Evolutionary conservation across 2,797 vertebrate species (phyloP).

Genomic region (Muscicapa striata): DNA sequence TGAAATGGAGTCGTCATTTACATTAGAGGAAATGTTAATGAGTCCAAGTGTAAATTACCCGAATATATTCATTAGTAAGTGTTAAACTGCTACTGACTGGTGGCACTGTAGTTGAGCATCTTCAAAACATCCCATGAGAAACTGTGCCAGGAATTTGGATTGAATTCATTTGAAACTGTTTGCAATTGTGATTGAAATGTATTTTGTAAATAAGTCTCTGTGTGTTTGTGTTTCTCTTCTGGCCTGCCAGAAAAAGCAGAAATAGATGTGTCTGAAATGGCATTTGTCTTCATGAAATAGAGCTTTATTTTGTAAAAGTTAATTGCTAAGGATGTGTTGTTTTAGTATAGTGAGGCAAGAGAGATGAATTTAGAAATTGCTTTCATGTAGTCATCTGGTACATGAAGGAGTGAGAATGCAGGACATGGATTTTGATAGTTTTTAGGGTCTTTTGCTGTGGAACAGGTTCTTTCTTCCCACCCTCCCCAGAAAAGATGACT

Average conservation of each 20-base stretch:
- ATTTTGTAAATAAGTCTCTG: neutral
- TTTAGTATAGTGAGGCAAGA: neutral
- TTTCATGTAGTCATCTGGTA: rapidly evolving
- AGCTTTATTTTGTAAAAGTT: neutral
- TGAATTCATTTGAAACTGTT: neutral
- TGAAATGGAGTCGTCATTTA: neutral
- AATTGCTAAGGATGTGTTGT: neutral
- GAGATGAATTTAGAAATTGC: neutral
- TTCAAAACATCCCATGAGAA: neutral
- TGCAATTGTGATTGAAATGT: slow-evolving; percentile 10
- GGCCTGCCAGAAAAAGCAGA: neutral
- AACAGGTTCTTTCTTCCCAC: neutral
- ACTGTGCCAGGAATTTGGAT: neutral
- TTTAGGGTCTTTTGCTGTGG: neutral
- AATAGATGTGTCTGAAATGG: neutral
- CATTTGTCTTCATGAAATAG: neutral
- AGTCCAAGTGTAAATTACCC: slow-evolving; percentile 1
- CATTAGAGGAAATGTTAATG: neutral
- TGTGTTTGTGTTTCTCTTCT: neutral
- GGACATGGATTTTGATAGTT: neutral
- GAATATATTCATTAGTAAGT: slow-evolving; percentile 10
- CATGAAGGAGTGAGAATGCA: neutral
- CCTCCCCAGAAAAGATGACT: neutral
- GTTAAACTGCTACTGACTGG: neutral
- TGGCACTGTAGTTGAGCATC: neutral